Evolutionary conservation across 2,888 invertebrate species (phyloP).

Genomic region (Tuberolachnus salignus): DNA sequence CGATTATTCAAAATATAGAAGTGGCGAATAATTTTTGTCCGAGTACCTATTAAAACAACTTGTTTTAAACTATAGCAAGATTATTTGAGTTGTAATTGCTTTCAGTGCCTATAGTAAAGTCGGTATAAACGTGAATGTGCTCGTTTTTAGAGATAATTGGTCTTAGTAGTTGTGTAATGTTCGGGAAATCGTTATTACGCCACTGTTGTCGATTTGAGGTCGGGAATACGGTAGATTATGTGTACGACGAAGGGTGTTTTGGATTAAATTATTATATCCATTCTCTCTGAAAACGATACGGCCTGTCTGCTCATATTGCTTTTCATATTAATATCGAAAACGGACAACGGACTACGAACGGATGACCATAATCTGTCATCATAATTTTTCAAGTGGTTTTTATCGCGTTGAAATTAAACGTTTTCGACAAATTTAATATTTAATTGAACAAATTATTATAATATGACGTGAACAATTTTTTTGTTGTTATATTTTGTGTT

Average conservation of each 20-base stretch:
- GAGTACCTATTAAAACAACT: background rate
- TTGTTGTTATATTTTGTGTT: too few species aligned
- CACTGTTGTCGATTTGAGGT: background rate
- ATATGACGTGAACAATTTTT: too few species aligned
- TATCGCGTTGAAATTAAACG: too few species aligned
- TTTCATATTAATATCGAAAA: background rate
- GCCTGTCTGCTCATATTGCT: background rate
- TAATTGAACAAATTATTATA: too few species aligned
- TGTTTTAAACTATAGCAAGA: background rate
- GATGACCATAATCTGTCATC: too few species aligned
- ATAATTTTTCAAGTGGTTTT: too few species aligned
- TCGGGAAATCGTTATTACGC: background rate
- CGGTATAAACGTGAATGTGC: background rate
- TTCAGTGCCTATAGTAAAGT: background rate
- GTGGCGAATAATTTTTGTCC: background rate
- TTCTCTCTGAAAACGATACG: background rate
- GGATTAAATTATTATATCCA: slow-evolving; percentile 18
- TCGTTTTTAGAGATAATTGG: background rate
- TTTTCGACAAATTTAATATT: too few species aligned
- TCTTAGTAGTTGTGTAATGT: slow-evolving; percentile 19
- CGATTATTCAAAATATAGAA: background rate
- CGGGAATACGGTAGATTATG: background rate
- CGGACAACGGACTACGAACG: background rate
- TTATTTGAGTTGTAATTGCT: background rate
- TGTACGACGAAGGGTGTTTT: background rate